phyloP scores from a whole-genome alignment of 2,888 invertebrate species.

The Ornithoptera priamus region DNA sequence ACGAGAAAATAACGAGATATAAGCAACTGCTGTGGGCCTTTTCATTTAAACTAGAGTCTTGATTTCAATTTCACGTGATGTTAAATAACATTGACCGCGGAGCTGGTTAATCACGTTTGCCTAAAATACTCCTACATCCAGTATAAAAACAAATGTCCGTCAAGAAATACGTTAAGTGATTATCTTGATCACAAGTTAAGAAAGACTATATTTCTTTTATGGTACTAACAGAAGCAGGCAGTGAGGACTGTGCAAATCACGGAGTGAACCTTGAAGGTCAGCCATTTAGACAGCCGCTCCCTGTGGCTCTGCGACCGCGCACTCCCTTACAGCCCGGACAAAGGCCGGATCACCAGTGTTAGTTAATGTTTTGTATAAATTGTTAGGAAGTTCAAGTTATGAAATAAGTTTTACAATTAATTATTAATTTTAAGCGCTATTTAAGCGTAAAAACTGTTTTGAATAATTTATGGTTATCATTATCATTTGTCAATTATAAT shows the following conservation, averaged over 20 bases:
- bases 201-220: not conserved
- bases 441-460: too few species aligned
- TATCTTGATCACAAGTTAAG: not conserved
- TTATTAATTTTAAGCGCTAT: too few species aligned
- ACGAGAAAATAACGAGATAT: not conserved
- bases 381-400: not conserved
- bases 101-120: too few species aligned
- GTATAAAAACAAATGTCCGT: too few species aligned
- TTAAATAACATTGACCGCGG: too few species aligned
- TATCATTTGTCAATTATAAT: too few species aligned
- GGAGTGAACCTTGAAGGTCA: slow-evolving; percentile 68
- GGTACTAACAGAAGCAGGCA: slow-evolving; percentile 34
- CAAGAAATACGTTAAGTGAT: too few species aligned
- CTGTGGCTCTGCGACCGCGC: slow-evolving; percentile 66
- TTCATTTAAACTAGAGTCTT: too few species aligned
- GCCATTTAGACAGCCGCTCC: slow-evolving; percentile 86
- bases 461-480: too few species aligned
- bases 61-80: too few species aligned
- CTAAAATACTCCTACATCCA: too few species aligned
- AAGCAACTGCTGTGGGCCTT: too few species aligned
- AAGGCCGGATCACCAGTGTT: slow-evolving; percentile 43
- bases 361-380: slow-evolving; percentile 2
- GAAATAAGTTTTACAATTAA: not conserved
- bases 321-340: slow-evolving; percentile 52
- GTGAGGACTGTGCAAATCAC: slow-evolving; percentile 45